Evolutionary conservation across 2,113 vertebrate genomes (phyloP).

Genomic region (Aramus guarauna): DNA sequence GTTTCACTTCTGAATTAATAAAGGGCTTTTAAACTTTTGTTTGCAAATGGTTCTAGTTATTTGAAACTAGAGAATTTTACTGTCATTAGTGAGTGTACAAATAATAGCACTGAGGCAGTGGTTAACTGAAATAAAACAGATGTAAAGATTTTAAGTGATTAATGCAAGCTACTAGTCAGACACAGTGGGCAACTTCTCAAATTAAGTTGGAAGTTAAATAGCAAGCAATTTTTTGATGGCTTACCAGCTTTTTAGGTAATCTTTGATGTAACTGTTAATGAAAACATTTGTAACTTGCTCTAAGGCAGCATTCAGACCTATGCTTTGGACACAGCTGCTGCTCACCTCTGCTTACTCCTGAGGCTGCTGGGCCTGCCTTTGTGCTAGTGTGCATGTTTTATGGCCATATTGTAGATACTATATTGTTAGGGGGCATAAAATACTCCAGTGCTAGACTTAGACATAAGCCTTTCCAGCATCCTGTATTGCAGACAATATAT

Average conservation of each 20-base stretch:
- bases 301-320: rapidly evolving
- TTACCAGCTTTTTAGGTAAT: neutral
- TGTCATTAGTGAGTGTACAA: neutral
- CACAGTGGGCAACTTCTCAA: neutral
- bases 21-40: slow-evolving; percentile 44
- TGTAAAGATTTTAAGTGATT: neutral
- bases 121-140: neutral
- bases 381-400: neutral
- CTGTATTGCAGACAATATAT: neutral
- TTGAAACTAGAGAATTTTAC: neutral
- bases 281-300: neutral
- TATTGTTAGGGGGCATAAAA: neutral
- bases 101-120: neutral
- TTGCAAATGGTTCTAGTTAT: slow-evolving; percentile 31
- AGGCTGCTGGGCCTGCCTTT: neutral
- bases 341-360: neutral
- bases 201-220: neutral
- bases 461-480: neutral
- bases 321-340: neutral
- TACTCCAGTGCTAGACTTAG: neutral
- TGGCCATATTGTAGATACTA: rapidly evolving
- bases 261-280: neutral
- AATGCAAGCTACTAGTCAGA: neutral
- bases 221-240: neutral
- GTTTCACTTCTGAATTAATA: slow-evolving; percentile 65